A percentile compares a stretch with the other conserved stretches of the same genome.
Evolutionary conservation across 2,797 vertebrate species (phyloP).

Genomic region (Silurus aristotelis): DNA sequence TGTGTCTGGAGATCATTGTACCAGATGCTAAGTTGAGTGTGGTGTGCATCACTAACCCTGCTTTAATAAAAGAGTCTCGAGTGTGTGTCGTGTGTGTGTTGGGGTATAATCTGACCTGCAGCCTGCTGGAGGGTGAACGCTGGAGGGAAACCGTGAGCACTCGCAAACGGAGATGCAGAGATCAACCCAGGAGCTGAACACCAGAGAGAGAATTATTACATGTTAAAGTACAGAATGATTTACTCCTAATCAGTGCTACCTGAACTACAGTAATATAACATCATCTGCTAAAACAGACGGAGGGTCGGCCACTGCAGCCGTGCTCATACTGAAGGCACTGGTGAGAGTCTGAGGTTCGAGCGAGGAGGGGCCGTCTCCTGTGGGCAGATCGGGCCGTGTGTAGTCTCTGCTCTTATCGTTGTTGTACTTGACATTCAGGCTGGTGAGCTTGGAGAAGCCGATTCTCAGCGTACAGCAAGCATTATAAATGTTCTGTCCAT

Average conservation of each 20-base stretch:
- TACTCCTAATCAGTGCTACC: background rate
- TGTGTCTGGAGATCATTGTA: too few species aligned
- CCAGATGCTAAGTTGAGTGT: background rate
- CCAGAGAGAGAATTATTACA: background rate
- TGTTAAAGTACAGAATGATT: background rate
- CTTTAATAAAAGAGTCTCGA: too few species aligned
- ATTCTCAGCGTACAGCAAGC: conserved; percentile 96
- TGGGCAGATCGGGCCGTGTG: conserved; percentile 92
- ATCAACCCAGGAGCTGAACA: conserved; percentile 87
- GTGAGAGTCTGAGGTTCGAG: conserved; percentile 90
- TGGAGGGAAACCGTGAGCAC: conserved; percentile 87
- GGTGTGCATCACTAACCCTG: background rate
- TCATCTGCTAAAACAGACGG: too few species aligned
- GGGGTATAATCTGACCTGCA: conserved; percentile 65
- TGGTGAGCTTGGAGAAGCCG: conserved; percentile 96
- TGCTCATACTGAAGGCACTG: conserved; percentile 83
- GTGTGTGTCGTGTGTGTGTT: background rate
- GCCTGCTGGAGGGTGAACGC: conserved; percentile 90
- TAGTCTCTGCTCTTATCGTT: conserved; percentile 98
- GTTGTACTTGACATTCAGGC: conserved; percentile 97
- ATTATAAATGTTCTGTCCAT: conserved; percentile 99
- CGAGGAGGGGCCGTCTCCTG: conserved; percentile 86
- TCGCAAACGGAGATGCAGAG: conserved; percentile 89
- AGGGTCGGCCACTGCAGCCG: background rate
- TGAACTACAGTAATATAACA: background rate